phyloP scores from a whole-genome alignment of 2,113 vertebrate species.

The Psammodynastes pulverulentus region DNA sequence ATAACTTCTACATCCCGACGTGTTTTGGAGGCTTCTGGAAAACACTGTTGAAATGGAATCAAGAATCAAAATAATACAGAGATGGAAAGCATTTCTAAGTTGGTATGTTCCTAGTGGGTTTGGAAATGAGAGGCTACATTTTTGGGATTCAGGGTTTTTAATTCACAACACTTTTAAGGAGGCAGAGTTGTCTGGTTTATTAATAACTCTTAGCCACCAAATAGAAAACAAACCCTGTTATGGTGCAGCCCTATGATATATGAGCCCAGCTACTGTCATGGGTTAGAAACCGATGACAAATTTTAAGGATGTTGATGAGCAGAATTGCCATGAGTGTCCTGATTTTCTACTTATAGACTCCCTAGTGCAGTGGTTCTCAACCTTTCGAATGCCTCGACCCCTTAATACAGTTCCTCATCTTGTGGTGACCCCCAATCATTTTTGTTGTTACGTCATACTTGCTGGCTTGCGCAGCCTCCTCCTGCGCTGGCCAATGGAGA shows the following conservation, averaged over 20 bases:
- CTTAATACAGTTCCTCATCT: no score
- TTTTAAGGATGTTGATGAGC: neutral
- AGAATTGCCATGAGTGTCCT: neutral
- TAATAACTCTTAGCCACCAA: neutral
- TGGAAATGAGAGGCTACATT: neutral
- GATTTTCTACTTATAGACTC: neutral
- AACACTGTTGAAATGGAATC: conserved; percentile 71
- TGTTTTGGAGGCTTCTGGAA: conserved; percentile 81
- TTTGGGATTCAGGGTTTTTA: neutral
- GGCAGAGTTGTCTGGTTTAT: neutral
- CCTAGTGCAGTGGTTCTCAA: no score
- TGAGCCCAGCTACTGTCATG: neutral
- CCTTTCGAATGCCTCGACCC: no score
- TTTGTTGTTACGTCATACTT: no score
- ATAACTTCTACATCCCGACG: conserved; percentile 82
- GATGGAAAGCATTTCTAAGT: neutral
- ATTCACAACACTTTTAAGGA: neutral
- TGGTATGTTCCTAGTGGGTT: neutral
- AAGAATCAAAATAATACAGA: neutral
- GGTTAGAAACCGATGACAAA: neutral
- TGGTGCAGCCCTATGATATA: neutral
- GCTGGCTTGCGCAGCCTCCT: no score
- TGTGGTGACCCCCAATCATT: no score
- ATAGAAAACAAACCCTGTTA: neutral
- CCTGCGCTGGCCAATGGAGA: no score